phyloP scores from a whole-genome alignment of 2,888 invertebrate species.

The Diaphora mendica region DNA sequence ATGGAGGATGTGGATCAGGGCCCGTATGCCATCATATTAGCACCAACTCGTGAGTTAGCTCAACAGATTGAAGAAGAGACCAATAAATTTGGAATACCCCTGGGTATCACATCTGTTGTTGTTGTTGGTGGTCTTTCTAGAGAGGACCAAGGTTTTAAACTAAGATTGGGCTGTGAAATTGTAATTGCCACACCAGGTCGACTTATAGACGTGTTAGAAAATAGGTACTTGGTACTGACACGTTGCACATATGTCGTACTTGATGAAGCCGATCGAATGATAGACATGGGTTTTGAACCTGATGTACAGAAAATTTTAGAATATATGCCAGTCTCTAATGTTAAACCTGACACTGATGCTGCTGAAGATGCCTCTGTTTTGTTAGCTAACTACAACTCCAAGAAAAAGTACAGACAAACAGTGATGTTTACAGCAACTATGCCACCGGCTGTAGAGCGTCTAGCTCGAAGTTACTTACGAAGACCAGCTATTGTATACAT shows the following conservation, averaged over 20 bases:
- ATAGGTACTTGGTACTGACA: conserved; percentile 97
- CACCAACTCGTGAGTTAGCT: conserved; percentile 99
- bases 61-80: conserved; percentile 99
- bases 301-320: conserved; percentile 99
- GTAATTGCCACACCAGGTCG: conserved; percentile 99
- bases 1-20: conserved; percentile 97
- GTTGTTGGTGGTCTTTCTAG: conserved; percentile 99
- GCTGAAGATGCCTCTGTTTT: conserved; percentile 97
- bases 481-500: conserved; percentile 99
- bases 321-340: conserved; percentile 98
- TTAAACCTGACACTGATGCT: conserved; percentile 99
- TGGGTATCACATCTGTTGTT: conserved; percentile 97
- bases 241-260: conserved; percentile 99
- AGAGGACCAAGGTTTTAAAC: conserved; percentile 99
- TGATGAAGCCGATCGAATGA: conserved; percentile 99
- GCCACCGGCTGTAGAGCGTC: conserved; percentile 98
- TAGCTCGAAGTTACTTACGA: conserved; percentile 97
- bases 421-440: conserved; percentile 99
- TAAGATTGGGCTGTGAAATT: conserved; percentile 99
- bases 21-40: conserved; percentile 99
- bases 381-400: conserved; percentile 97
- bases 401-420: conserved; percentile 99
- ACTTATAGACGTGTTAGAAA: conserved; percentile 99
- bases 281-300: conserved; percentile 99
- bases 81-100: conserved; percentile 97